Evolutionary conservation across 2,888 invertebrate genomes (phyloP).

Genomic region (Acleris literana): DNA sequence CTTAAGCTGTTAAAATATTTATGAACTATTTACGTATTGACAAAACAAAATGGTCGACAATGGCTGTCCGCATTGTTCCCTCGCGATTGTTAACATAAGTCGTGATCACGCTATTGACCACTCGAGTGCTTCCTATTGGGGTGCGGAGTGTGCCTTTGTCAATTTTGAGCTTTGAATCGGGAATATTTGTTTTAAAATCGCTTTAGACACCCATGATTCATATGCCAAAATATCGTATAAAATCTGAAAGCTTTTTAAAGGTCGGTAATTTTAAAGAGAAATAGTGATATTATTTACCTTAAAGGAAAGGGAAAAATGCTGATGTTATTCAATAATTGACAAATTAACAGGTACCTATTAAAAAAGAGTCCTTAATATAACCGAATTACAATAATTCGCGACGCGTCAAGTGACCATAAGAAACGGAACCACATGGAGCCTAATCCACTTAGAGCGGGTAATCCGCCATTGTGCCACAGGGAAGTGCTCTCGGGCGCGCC

Average conservation of each 20-base stretch:
- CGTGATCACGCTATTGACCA: constrained; percentile 66
- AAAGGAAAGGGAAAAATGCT: not conserved
- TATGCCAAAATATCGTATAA: not conserved
- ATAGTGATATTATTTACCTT: no score
- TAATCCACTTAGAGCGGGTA: constrained; percentile 74
- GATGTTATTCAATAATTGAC: not conserved
- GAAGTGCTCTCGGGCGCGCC: constrained; percentile 51
- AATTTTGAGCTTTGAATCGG: constrained; percentile 13
- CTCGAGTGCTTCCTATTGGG: constrained; percentile 64
- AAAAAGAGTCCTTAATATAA: constrained; percentile 7
- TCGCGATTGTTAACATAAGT: constrained; percentile 48
- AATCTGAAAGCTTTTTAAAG: no score
- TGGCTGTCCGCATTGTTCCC: constrained; percentile 59
- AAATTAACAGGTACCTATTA: not conserved
- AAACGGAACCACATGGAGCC: constrained; percentile 59
- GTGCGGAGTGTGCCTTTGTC: constrained; percentile 18
- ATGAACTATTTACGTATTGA: constrained; percentile 75
- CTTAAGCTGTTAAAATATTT: constrained; percentile 77
- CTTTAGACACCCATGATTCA: not conserved
- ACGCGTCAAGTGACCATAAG: constrained; percentile 39
- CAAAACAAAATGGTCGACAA: constrained; percentile 75
- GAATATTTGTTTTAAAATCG: constrained; percentile 34
- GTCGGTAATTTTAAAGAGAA: no score
- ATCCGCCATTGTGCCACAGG: constrained; percentile 48
- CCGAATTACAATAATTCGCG: constrained; percentile 4